phyloP scores from a whole-genome alignment of 2,113 vertebrate species.

The Limnothrissa miodon region DNA sequence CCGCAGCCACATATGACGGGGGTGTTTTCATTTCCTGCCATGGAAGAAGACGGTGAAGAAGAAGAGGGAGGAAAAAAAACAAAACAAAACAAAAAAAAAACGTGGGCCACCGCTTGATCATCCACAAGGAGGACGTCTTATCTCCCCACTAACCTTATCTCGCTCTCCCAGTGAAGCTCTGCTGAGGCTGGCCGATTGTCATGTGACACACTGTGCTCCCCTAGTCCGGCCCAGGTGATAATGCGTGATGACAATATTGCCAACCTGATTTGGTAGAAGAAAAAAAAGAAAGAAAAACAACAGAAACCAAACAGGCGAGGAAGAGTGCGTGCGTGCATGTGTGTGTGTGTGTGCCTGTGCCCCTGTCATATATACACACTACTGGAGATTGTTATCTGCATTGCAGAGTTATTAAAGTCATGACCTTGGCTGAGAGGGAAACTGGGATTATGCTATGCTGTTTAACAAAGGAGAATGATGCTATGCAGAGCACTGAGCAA shows the following conservation, averaged over 20 bases:
- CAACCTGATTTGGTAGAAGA: constrained; percentile 47
- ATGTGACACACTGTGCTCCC: constrained; percentile 54
- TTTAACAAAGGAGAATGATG: constrained; percentile 41
- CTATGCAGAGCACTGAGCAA: constrained; percentile 32
- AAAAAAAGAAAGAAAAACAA: constrained; percentile 38
- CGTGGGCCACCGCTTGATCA: background rate
- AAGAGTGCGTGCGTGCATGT: background rate
- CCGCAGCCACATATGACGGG: background rate
- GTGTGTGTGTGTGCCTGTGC: background rate
- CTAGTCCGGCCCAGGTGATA: constrained; percentile 57
- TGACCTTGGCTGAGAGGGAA: constrained; percentile 59
- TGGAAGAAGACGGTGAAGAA: background rate
- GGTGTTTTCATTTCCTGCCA: constrained; percentile 3
- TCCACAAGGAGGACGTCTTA: constrained; percentile 17
- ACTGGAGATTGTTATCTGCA: constrained; percentile 61
- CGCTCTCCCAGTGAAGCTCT: constrained; percentile 57
- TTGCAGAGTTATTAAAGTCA: constrained; percentile 56
- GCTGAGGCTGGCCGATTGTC: constrained; percentile 60
- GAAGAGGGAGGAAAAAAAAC: no score
- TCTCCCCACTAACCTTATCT: constrained; percentile 53
- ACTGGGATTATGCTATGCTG: constrained; percentile 53
- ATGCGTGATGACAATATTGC: constrained; percentile 51
- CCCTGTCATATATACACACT: constrained; percentile 34
- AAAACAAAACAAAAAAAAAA: background rate
- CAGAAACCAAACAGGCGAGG: constrained; percentile 43